Conservation (phyloP, 2,888 invertebrate species). For the Polydrusus pterygomalis region DNA sequence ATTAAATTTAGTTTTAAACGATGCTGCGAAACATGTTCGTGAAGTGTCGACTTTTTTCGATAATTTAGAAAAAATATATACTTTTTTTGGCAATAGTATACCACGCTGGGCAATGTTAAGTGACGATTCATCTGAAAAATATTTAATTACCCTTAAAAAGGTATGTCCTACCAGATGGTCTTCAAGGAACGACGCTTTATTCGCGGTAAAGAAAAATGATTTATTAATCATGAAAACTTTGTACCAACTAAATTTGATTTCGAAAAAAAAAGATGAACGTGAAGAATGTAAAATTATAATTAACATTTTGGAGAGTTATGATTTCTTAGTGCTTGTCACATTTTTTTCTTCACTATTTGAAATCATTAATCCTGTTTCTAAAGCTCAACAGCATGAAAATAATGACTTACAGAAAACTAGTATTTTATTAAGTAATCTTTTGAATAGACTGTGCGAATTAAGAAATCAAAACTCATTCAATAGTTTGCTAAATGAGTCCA, state of each 20-base stretch:
- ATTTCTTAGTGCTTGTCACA: not conserved
- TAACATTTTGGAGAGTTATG: not conserved
- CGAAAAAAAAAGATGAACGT: not conserved
- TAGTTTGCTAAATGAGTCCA: conserved; percentile 3
- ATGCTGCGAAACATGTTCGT: not conserved
- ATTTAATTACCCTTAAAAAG: too few species aligned
- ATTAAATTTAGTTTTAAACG: not conserved
- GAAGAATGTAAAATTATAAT: not conserved
- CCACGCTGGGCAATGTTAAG: not conserved
- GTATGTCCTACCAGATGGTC: not conserved
- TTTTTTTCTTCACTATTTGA: conserved; percentile 7
- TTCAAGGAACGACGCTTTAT: not conserved
- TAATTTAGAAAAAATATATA: not conserved
- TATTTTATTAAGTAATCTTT: not conserved
- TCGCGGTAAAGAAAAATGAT: not conserved
- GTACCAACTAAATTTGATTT: not conserved
- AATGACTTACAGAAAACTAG: not conserved
- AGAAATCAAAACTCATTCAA: conserved; percentile 6
- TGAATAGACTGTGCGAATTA: not conserved
- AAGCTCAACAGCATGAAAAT: not conserved
- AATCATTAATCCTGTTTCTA: not conserved
- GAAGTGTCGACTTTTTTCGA: not conserved
- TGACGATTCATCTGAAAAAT: not conserved
- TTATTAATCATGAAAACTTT: not conserved
- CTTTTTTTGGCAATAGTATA: not conserved